Conservation (phyloP, 2,113 vertebrate genomes). For the Gracilinanus agilis region DNA sequence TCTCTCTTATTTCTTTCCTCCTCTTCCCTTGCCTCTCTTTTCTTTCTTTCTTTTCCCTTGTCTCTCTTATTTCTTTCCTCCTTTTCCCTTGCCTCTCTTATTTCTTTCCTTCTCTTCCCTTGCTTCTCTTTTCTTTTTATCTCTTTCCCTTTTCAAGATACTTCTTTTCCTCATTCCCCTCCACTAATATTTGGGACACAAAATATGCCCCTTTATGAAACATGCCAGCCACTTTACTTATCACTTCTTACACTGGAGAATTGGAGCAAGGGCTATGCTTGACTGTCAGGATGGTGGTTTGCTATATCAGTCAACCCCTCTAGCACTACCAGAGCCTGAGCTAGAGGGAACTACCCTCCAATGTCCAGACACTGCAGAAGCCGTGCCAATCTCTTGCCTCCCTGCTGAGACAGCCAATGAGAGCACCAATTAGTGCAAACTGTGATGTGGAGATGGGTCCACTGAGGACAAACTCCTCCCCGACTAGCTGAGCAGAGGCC, state of each 20-base stretch:
- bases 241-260: fast-evolving
- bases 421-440: slow-evolving; percentile 64
- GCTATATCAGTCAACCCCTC: not conserved
- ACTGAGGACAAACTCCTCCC: slow-evolving; percentile 2
- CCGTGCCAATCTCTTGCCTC: slow-evolving; percentile 53
- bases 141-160: not conserved
- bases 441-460: slow-evolving; percentile 24
- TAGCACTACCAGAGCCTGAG: not conserved
- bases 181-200: not conserved
- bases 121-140: not conserved
- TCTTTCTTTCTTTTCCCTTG: not conserved
- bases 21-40: no score
- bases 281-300: not conserved
- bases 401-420: slow-evolving; percentile 5
- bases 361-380: not conserved
- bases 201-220: not conserved
- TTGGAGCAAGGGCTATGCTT: not conserved
- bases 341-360: not conserved
- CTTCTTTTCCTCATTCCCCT: not conserved
- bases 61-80: not conserved
- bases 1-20: no score
- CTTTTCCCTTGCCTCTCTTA: not conserved
- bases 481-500: slow-evolving; percentile 59
- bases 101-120: not conserved
- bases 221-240: not conserved